phyloP scores from a whole-genome alignment of 2,888 invertebrate genomes.

The Panorpa germanica region DNA sequence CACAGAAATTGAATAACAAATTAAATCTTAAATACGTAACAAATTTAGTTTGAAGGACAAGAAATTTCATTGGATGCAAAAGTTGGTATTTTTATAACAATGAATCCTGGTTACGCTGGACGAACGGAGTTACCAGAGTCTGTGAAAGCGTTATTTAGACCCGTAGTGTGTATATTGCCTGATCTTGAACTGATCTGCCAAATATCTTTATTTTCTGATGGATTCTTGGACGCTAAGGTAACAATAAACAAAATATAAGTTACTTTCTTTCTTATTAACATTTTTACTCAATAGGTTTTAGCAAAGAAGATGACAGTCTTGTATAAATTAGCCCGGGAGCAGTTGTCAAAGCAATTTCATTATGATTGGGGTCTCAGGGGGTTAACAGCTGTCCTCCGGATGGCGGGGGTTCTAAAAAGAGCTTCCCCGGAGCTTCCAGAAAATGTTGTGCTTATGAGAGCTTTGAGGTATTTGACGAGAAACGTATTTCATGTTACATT shows the following conservation, averaged over 20 bases:
- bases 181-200: conserved; percentile 83
- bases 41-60: conserved; percentile 63
- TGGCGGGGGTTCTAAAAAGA: conserved; percentile 77
- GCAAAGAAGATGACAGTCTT: conserved; percentile 90
- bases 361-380: conserved; percentile 89
- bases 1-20: not conserved
- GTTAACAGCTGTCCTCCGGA: conserved; percentile 75
- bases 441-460: conserved; percentile 77
- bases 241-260: conserved; percentile 5
- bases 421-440: conserved; percentile 63
- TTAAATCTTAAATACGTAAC: conserved; percentile 5
- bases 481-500: not conserved
- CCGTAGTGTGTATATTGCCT: conserved; percentile 82
- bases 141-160: conserved; percentile 78
- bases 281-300: conserved; percentile 29
- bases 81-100: conserved; percentile 86
- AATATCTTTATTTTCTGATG: conserved; percentile 83
- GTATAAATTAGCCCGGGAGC: conserved; percentile 71
- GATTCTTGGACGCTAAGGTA: conserved; percentile 76
- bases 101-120: conserved; percentile 90
- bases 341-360: conserved; percentile 81
- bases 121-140: conserved; percentile 84
- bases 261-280: not conserved
- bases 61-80: conserved; percentile 68
- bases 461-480: conserved; percentile 51